Conservation (phyloP, 2,113 vertebrate species). For the Pseudopodoces humilis region DNA sequence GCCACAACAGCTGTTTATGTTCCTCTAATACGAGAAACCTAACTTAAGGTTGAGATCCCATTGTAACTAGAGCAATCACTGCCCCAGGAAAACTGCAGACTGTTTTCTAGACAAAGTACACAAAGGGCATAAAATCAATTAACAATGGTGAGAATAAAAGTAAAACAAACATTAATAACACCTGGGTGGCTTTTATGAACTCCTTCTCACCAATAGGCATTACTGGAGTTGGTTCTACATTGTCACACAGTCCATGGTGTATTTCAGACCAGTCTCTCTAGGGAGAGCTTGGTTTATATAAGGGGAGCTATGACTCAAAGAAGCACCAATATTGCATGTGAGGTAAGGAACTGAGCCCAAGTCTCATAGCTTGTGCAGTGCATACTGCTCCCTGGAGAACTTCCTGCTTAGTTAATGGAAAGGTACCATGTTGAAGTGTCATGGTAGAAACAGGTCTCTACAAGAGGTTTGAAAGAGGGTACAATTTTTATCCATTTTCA, state of each 20-base stretch:
- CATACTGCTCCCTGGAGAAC: neutral
- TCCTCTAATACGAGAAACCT: constrained; percentile 6
- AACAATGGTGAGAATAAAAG: neutral
- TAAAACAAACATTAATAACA: neutral
- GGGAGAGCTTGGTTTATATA: neutral
- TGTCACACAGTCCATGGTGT: neutral
- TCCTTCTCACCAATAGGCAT: neutral
- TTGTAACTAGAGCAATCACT: neutral
- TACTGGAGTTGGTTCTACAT: neutral
- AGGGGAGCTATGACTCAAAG: neutral
- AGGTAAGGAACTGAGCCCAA: neutral
- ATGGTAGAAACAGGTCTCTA: neutral
- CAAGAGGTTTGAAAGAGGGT: neutral
- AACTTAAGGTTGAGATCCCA: constrained; percentile 5
- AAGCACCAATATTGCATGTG: neutral
- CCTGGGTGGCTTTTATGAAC: neutral
- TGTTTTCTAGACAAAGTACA: neutral
- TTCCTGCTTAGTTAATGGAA: neutral
- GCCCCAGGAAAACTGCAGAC: neutral
- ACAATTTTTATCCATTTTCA: neutral
- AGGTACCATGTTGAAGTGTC: neutral
- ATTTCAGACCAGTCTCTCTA: neutral
- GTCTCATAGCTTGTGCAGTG: neutral
- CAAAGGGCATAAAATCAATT: neutral
- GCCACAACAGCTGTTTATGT: constrained; percentile 9